phyloP scores from a whole-genome alignment of 2,797 vertebrate genomes.

The Sebastes iracundus region DNA sequence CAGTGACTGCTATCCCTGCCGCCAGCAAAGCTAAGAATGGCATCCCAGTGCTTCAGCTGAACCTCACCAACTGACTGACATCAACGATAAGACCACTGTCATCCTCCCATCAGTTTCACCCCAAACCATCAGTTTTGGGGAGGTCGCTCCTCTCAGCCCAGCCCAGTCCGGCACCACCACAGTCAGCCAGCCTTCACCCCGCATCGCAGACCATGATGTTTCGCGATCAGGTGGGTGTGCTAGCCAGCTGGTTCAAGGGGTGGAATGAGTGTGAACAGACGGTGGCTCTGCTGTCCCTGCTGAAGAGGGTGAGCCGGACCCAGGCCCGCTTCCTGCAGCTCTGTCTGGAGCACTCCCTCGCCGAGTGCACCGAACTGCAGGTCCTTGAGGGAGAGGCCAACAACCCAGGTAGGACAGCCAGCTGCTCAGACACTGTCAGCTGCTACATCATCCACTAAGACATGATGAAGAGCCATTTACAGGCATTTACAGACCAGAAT shows the following conservation, averaged over 20 bases:
- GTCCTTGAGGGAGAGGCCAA: conserved; percentile 96
- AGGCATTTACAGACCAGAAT: not conserved
- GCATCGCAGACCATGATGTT: conserved; percentile 92
- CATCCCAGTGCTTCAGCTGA: conserved; percentile 47
- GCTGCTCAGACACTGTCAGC: not conserved
- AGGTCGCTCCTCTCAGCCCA: not conserved
- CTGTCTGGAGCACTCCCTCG: conserved; percentile 95
- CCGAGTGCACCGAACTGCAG: conserved; percentile 95
- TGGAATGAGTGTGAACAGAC: conserved; percentile 99
- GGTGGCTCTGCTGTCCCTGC: conserved; percentile 94
- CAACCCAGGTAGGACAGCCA: conserved; percentile 87
- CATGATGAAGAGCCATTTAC: not conserved
- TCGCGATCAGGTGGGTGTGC: conserved; percentile 97
- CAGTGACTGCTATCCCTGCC: conserved; percentile 6
- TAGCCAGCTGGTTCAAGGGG: conserved; percentile 98
- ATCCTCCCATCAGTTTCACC: not conserved
- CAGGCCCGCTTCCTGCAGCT: conserved; percentile 98
- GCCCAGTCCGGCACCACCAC: not conserved
- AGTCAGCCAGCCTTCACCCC: not conserved
- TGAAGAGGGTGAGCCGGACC: conserved; percentile 95
- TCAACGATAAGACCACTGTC: not conserved
- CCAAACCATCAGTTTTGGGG: not conserved
- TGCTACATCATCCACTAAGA: not conserved
- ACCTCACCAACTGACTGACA: conserved; percentile 2
- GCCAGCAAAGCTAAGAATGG: conserved; percentile 54